These are phyloP conservation scores for Istiophorus platypterus DNA, from an alignment of 2,113 vertebrate genomes.

Conservation along the genomic window DNA sequence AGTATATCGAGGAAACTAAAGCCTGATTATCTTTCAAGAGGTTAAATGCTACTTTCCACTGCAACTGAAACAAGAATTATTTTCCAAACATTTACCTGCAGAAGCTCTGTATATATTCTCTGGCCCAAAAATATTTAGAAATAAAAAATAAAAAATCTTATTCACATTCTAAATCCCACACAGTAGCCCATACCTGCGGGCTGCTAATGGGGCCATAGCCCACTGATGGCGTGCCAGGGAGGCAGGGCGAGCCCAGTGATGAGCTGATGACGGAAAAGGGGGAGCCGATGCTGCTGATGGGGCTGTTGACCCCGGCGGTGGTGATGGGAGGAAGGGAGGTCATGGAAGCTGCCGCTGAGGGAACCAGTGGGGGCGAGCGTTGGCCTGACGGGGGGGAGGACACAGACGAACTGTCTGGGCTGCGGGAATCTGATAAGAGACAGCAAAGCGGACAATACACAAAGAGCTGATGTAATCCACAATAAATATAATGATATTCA, in stretches of 20 bases:
- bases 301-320: constrained; percentile 83
- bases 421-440: constrained; percentile 86
- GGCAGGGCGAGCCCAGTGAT: constrained; percentile 91
- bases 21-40: no score
- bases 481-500: background rate
- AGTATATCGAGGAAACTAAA: no score
- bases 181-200: constrained; percentile 85
- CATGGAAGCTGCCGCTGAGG: constrained; percentile 84
- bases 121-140: background rate
- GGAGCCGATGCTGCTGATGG: constrained; percentile 89
- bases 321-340: constrained; percentile 85
- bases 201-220: constrained; percentile 94
- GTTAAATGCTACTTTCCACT: no score
- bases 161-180: background rate
- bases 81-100: no score
- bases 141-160: background rate
- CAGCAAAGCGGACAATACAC: background rate
- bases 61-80: no score
- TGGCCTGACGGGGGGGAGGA: constrained; percentile 86
- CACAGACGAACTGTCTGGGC: constrained; percentile 93
- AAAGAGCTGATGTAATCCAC: background rate
- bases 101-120: no score
- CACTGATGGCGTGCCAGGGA: constrained; percentile 91
- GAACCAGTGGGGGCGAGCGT: constrained; percentile 81
- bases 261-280: constrained; percentile 94